These are phyloP conservation scores for Agrypnia vestita DNA, from an alignment of 1,140 invertebrate genomes.

Conservation along the genomic window DNA sequence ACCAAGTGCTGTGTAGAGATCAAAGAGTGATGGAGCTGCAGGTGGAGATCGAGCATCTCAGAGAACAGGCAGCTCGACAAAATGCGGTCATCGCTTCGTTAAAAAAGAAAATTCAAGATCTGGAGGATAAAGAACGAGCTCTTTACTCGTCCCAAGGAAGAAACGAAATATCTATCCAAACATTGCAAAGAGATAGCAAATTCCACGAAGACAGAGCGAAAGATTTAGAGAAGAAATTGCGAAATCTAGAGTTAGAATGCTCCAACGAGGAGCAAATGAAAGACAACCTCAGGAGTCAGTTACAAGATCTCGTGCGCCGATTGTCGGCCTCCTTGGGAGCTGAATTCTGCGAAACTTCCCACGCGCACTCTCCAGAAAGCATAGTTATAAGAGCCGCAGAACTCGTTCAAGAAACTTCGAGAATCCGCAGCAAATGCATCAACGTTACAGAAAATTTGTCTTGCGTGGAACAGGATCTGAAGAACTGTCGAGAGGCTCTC, in stretches of 20 bases:
- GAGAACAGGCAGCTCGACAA: constrained; percentile 86
- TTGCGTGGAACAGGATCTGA: constrained; percentile 78
- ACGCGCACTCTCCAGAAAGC: constrained; percentile 77
- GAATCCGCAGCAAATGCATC: constrained; percentile 73
- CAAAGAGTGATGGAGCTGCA: constrained; percentile 80
- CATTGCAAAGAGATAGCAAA: constrained; percentile 81
- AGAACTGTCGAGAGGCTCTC: constrained; percentile 78
- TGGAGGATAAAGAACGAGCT: constrained; percentile 83
- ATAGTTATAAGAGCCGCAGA: constrained; percentile 82
- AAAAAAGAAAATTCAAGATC: constrained; percentile 84
- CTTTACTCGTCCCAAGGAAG: constrained; percentile 77
- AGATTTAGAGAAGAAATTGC: constrained; percentile 82
- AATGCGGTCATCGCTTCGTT: constrained; percentile 85
- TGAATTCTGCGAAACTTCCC: constrained; percentile 77
- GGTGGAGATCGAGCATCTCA: constrained; percentile 80
- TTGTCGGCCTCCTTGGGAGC: constrained; percentile 79
- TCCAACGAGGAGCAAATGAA: constrained; percentile 80
- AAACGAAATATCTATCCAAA: constrained; percentile 81
- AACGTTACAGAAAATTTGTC: constrained; percentile 77
- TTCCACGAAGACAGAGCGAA: constrained; percentile 84
- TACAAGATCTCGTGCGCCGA: constrained; percentile 81
- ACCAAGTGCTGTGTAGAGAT: constrained; percentile 77
- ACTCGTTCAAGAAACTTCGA: constrained; percentile 78
- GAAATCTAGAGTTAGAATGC: constrained; percentile 80
- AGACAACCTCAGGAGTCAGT: constrained; percentile 76